phyloP scores from a whole-genome alignment of 2,113 vertebrate species.

The Rousettus leschenaultii region DNA sequence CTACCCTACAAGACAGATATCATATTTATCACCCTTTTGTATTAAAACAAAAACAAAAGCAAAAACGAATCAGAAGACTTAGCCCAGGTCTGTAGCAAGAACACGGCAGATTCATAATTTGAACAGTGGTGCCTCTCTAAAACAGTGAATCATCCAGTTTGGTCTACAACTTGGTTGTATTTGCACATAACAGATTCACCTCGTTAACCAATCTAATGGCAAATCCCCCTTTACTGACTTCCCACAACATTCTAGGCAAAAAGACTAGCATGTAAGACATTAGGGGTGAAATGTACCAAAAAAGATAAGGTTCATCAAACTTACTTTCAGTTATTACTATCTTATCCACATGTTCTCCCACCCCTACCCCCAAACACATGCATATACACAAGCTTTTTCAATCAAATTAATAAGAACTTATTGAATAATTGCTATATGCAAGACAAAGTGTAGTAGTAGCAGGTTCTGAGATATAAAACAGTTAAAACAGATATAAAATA shows the following conservation, averaged over 20 bases:
- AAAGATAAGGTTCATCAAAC: neutral
- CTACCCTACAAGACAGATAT: neutral
- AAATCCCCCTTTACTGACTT: neutral
- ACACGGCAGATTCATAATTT: neutral
- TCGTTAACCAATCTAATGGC: neutral
- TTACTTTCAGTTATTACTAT: neutral
- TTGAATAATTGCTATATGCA: neutral
- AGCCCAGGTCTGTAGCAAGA: neutral
- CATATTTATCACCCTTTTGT: neutral
- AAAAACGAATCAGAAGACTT: neutral
- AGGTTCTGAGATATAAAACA: neutral
- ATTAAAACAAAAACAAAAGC: neutral
- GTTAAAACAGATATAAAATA: neutral
- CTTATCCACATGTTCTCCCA: neutral
- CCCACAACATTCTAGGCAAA: neutral
- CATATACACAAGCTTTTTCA: neutral
- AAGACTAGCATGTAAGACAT: neutral
- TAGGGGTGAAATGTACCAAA: neutral
- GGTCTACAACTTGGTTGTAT: neutral
- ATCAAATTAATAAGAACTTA: neutral
- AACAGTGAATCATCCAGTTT: neutral
- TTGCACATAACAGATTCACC: neutral
- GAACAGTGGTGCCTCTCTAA: neutral
- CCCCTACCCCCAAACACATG: neutral
- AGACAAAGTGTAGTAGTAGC: neutral